Evolutionary conservation across 1,140 invertebrate genomes (phyloP).

Genomic region (Trigoniulus corallinus): DNA sequence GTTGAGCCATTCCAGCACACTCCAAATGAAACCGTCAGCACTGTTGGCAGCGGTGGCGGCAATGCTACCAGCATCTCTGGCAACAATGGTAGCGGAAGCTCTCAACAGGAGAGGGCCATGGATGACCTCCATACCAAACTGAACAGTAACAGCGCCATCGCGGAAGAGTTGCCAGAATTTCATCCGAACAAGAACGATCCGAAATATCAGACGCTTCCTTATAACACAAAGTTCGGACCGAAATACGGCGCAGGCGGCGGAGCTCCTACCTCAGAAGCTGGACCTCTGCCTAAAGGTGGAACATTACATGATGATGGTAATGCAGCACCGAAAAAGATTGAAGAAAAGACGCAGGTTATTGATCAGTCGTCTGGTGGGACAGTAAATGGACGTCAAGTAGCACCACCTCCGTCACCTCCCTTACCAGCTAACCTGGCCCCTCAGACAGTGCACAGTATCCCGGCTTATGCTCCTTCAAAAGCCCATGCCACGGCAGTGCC

Average conservation of each 20-base stretch:
- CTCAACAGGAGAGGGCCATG: slow-evolving; percentile 14
- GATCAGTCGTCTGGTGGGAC: too few relatives aligned
- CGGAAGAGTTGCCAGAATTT: slow-evolving; percentile 24
- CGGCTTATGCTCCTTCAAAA: slow-evolving; percentile 14
- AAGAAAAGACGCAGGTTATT: neutral
- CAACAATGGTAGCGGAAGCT: neutral
- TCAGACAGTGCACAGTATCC: slow-evolving; percentile 17
- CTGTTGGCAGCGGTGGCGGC: neutral
- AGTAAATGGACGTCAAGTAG: neutral
- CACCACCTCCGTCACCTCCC: slow-evolving; percentile 3
- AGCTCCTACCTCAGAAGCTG: too few relatives aligned
- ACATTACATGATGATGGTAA: neutral
- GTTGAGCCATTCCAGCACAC: slow-evolving; percentile 9
- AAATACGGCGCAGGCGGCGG: slow-evolving; percentile 13
- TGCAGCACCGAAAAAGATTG: neutral
- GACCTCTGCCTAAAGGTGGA: neutral
- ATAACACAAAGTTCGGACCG: slow-evolving; percentile 56
- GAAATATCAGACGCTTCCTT: slow-evolving; percentile 83
- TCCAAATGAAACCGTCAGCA: neutral
- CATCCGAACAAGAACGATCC: slow-evolving; percentile 66
- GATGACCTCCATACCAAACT: slow-evolving; percentile 20
- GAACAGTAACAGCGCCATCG: neutral
- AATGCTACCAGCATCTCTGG: neutral
- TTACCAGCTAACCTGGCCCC: slow-evolving; percentile 9
- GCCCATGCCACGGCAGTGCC: slow-evolving; percentile 12